These are phyloP conservation scores for Leptothorax acervorum DNA, from an alignment of 2,888 invertebrate genomes.

Conservation along the genomic window DNA sequence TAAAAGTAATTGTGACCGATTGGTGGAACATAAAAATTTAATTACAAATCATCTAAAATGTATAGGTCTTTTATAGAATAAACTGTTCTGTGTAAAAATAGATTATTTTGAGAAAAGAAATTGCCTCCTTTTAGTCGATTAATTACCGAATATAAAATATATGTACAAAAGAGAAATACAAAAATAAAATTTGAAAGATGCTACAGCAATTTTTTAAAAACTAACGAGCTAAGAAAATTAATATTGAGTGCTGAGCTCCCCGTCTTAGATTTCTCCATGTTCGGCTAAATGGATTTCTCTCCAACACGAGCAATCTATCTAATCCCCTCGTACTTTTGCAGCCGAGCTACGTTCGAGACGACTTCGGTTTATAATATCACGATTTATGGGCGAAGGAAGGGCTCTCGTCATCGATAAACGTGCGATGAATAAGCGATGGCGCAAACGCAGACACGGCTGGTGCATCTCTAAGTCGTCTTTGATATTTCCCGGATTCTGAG, in stretches of 20 bases:
- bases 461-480: constrained; percentile 31
- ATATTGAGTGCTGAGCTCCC: constrained; percentile 15
- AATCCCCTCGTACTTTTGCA: constrained; percentile 36
- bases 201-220: not conserved
- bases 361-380: constrained; percentile 50
- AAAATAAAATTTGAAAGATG: not conserved
- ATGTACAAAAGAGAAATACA: not conserved
- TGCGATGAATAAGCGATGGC: constrained; percentile 50
- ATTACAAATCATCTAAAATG: not conserved
- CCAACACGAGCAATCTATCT: constrained; percentile 22
- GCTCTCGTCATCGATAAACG: constrained; percentile 50
- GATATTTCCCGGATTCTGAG: constrained; percentile 49
- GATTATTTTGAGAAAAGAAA: not conserved
- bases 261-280: constrained; percentile 32
- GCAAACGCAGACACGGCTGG: constrained; percentile 27
- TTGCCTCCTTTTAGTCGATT: not conserved
- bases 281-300: constrained; percentile 40
- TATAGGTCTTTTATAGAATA: not conserved
- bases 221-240: constrained; percentile 19
- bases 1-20: not conserved
- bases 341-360: constrained; percentile 36
- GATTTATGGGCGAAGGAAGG: constrained; percentile 46
- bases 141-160: not conserved
- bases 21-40: not conserved
- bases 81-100: not conserved